Percentiles rank a stretch among this genome's conserved stretches.
phyloP scores from a whole-genome alignment of 2,113 vertebrate genomes.

The Toxotes chatareus region DNA sequence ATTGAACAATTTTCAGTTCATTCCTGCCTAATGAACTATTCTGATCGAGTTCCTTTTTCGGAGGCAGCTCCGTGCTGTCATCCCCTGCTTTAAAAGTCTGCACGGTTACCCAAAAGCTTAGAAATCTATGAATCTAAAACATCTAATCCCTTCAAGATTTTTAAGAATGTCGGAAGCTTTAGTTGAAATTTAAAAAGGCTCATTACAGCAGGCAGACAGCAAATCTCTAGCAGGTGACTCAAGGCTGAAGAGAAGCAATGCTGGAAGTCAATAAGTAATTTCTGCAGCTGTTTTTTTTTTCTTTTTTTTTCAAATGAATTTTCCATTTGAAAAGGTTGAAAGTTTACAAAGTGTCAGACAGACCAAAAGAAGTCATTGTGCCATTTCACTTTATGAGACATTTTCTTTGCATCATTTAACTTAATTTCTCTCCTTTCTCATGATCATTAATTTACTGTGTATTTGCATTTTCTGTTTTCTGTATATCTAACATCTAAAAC shows the following conservation, averaged over 20 bases:
- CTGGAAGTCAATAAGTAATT: slow-evolving; percentile 24
- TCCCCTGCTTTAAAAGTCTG: not conserved
- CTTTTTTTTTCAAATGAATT: not conserved
- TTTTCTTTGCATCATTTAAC: not conserved
- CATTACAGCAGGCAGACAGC: slow-evolving; percentile 26
- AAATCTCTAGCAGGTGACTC: slow-evolving; percentile 37
- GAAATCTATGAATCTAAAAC: slow-evolving; percentile 32
- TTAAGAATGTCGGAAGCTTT: slow-evolving; percentile 24
- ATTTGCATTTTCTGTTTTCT: not conserved
- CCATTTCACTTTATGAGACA: not conserved
- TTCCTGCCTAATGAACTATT: not conserved
- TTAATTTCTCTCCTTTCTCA: not conserved
- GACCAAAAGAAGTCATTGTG: not conserved
- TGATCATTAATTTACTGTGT: not conserved
- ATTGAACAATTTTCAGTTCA: slow-evolving; percentile 1
- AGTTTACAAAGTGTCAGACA: not conserved
- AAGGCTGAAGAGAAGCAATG: slow-evolving; percentile 3
- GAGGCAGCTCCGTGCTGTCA: not conserved
- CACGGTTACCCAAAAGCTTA: not conserved
- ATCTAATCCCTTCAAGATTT: slow-evolving; percentile 18
- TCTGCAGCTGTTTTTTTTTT: slow-evolving; percentile 15
- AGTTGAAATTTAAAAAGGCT: slow-evolving; percentile 26
- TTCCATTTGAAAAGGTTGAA: not conserved
- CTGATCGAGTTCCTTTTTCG: not conserved
- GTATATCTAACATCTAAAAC: not conserved